These are phyloP conservation scores for Rhinichthys klamathensis DNA, from an alignment of 2,113 vertebrate species.

Conservation along the genomic window DNA sequence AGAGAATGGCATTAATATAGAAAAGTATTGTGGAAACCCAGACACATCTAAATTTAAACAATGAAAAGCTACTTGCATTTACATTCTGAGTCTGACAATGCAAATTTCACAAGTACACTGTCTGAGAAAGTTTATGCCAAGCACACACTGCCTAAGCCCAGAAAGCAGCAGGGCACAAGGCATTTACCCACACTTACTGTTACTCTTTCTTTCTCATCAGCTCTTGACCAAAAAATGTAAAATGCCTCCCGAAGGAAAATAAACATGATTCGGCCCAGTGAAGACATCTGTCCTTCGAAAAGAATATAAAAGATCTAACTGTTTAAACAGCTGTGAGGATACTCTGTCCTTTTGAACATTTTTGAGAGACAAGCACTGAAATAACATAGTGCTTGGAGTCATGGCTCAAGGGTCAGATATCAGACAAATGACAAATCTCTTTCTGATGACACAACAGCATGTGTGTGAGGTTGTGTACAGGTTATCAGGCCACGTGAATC, in stretches of 20 bases:
- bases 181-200: constrained; percentile 59
- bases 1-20: neutral
- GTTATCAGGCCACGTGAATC: constrained; percentile 19
- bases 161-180: constrained; percentile 41
- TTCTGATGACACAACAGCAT: constrained; percentile 21
- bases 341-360: constrained; percentile 65
- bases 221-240: constrained; percentile 62
- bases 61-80: neutral
- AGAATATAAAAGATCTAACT: constrained; percentile 62
- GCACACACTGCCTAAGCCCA: constrained; percentile 9
- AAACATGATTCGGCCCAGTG: constrained; percentile 76
- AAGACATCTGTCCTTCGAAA: constrained; percentile 81
- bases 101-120: constrained; percentile 3
- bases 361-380: constrained; percentile 64
- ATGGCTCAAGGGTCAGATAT: constrained; percentile 57
- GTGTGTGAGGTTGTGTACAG: constrained; percentile 23
- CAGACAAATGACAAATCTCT: constrained; percentile 48
- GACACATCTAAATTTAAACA: neutral
- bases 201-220: constrained; percentile 57
- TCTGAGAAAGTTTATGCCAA: constrained; percentile 24
- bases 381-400: constrained; percentile 69
- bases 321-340: constrained; percentile 81
- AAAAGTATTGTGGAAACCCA: neutral
- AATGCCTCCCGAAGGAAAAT: constrained; percentile 78
- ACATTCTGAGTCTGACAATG: neutral